Conservation (phyloP, 2,113 vertebrate genomes). For the Herpetotheres cachinnans region DNA sequence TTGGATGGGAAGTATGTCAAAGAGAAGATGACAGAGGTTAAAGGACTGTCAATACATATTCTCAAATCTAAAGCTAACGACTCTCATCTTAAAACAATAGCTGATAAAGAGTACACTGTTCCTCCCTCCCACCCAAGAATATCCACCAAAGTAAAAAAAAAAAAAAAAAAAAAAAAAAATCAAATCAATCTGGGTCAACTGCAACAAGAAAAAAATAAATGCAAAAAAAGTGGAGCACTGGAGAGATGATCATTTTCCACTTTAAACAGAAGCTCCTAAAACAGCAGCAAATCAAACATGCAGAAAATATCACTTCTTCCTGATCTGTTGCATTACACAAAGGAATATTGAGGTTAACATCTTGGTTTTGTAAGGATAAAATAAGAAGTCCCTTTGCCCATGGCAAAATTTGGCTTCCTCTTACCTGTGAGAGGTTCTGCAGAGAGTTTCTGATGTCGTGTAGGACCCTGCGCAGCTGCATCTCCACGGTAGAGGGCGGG, state of each 20-base stretch:
- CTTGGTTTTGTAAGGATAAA: background rate
- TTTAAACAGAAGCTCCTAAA: background rate
- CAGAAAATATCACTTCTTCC: background rate
- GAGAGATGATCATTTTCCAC: background rate
- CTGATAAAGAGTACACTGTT: background rate
- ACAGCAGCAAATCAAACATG: background rate
- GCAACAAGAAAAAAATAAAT: background rate
- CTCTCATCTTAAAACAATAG: background rate
- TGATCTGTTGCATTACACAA: background rate
- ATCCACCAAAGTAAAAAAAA: background rate
- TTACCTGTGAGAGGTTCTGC: conserved; percentile 89
- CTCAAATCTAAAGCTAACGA: background rate
- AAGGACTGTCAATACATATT: background rate
- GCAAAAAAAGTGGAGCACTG: background rate
- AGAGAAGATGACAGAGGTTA: background rate
- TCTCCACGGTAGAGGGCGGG: conserved; percentile 84
- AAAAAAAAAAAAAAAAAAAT: background rate
- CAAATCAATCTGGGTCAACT: background rate
- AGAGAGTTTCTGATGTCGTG: conserved; percentile 91
- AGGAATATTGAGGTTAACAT: background rate
- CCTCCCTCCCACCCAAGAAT: background rate
- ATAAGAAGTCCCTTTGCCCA: background rate
- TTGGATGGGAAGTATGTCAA: background rate
- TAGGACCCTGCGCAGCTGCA: conserved; percentile 92
- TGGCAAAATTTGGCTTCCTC: background rate